These are phyloP conservation scores for Rhegmatorhina hoffmannsi DNA, from an alignment of 2,113 vertebrate species.

Conservation along the genomic window DNA sequence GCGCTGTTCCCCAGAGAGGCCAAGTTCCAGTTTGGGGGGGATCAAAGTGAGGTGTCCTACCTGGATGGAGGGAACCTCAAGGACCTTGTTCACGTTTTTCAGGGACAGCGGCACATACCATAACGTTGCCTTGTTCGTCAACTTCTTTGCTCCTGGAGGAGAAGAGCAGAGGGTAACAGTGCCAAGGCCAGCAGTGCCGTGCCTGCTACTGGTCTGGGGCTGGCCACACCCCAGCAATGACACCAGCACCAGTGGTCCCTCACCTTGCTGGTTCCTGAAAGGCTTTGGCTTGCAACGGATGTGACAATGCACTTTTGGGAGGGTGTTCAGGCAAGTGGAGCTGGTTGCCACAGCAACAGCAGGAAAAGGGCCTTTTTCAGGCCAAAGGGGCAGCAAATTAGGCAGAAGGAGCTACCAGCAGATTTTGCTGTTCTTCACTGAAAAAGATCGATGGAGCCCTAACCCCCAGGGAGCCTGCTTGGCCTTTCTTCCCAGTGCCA, in stretches of 20 bases:
- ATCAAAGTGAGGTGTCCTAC: slow-evolving; percentile 62
- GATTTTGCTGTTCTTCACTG: not conserved
- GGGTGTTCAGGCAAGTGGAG: slow-evolving; percentile 68
- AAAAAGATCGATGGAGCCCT: not conserved
- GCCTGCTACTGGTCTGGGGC: fast-evolving
- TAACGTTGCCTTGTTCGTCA: slow-evolving; percentile 90
- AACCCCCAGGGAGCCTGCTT: not conserved
- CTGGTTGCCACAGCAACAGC: slow-evolving; percentile 83
- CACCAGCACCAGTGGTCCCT: not conserved
- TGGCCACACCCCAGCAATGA: not conserved
- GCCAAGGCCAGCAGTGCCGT: not conserved
- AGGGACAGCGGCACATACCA: slow-evolving; percentile 95
- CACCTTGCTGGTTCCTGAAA: not conserved
- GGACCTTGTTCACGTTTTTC: slow-evolving; percentile 87
- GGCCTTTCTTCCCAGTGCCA: not conserved
- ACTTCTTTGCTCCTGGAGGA: slow-evolving; percentile 83
- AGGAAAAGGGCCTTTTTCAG: slow-evolving; percentile 37
- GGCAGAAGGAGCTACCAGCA: not conserved
- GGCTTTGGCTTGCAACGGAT: slow-evolving; percentile 61
- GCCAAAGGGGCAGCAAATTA: not conserved
- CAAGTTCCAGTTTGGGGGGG: fast-evolving
- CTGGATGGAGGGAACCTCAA: slow-evolving; percentile 91
- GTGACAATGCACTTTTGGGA: slow-evolving; percentile 75
- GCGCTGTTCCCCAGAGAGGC: fast-evolving
- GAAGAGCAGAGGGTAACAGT: not conserved